These are phyloP conservation scores for Atethmia centrago DNA, from an alignment of 2,888 invertebrate species.

Conservation along the genomic window DNA sequence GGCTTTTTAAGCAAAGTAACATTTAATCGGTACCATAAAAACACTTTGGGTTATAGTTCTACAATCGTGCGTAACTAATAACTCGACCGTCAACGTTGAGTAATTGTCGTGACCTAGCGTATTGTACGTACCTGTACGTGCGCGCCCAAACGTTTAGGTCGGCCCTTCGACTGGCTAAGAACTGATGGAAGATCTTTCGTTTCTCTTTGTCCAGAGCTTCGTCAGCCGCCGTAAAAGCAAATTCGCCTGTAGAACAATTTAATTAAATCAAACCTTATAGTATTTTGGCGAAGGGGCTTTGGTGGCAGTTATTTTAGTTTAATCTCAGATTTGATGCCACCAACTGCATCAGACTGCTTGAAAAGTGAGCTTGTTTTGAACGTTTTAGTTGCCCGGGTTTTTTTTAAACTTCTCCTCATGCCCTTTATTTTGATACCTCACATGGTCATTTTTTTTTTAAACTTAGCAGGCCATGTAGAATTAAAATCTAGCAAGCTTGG, in stretches of 20 bases:
- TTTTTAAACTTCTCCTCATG: too few relatives aligned
- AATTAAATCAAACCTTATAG: neutral
- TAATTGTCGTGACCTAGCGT: neutral
- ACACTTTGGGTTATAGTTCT: neutral
- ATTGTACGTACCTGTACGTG: conserved; percentile 92
- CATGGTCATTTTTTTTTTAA: too few relatives aligned
- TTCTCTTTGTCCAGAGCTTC: conserved; percentile 91
- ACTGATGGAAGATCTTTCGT: conserved; percentile 91
- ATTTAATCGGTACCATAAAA: neutral
- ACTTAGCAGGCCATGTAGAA: too few relatives aligned
- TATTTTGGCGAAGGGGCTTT: neutral
- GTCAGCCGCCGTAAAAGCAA: conserved; percentile 90
- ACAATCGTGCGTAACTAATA: conserved; percentile 30
- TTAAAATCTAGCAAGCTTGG: too few relatives aligned
- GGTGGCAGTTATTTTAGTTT: too few relatives aligned
- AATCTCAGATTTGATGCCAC: too few relatives aligned
- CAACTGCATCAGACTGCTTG: too few relatives aligned
- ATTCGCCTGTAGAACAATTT: conserved; percentile 80
- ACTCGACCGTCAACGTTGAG: neutral
- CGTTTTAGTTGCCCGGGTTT: too few relatives aligned
- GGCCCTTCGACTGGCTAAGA: conserved; percentile 91
- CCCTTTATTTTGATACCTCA: too few relatives aligned
- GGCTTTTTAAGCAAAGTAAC: neutral
- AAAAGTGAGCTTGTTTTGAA: too few relatives aligned
- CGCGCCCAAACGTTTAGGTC: conserved; percentile 93